These are phyloP conservation scores for Alligator mississippiensis DNA, from an alignment of 2,113 vertebrate species.

Conservation along the genomic window DNA sequence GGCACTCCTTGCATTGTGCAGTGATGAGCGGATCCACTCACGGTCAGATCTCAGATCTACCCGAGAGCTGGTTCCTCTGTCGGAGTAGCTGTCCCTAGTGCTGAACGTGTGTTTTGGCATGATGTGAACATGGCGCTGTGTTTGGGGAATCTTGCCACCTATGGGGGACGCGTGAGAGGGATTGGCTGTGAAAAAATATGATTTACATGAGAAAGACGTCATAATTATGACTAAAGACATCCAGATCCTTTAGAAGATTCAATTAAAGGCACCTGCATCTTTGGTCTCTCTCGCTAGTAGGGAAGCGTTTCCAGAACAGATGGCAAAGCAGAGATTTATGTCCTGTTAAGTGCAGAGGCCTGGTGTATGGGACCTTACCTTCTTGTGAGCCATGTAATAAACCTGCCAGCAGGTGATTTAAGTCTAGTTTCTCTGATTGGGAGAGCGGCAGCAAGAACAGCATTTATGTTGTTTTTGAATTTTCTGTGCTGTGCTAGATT, in stretches of 20 bases:
- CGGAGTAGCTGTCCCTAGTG: not conserved
- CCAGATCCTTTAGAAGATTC: not conserved
- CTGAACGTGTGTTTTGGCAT: rapidly evolving
- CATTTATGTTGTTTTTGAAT: conserved; percentile 49
- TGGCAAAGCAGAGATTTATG: conserved; percentile 63
- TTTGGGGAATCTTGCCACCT: not conserved
- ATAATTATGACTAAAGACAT: not conserved
- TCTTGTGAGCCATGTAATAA: conserved; percentile 63
- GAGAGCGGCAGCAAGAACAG: conserved; percentile 30
- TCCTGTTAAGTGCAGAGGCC: conserved; percentile 35
- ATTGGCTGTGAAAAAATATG: not conserved
- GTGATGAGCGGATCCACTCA: not conserved
- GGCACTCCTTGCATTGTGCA: not conserved
- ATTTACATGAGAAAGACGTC: not conserved
- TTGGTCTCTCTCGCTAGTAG: conserved; percentile 25
- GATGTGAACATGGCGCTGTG: rapidly evolving
- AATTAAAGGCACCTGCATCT: not conserved
- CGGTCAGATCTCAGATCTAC: too few relatives aligned
- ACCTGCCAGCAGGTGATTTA: conserved; percentile 72
- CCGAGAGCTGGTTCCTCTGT: not conserved
- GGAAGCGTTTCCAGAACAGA: conserved; percentile 50
- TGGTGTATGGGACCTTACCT: conserved; percentile 66
- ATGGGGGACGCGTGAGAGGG: not conserved
- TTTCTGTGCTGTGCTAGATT: conserved; percentile 36
- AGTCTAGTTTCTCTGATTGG: conserved; percentile 52